These are phyloP conservation scores for Sebastes matsubarae DNA, from an alignment of 2,797 vertebrate genomes.

Conservation along the genomic window DNA sequence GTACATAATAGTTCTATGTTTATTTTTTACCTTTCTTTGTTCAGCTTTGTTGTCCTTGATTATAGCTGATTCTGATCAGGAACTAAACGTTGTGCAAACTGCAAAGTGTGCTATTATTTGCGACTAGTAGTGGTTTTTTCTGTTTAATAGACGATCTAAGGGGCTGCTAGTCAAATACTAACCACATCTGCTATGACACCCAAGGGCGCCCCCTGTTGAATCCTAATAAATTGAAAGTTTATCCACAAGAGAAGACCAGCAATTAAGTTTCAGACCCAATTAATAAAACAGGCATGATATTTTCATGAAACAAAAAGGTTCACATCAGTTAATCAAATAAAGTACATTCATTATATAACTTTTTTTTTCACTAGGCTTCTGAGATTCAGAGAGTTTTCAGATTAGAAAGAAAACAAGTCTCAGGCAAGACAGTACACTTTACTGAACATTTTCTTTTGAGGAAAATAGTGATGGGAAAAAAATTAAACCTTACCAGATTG, in stretches of 20 bases:
- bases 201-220: constrained; percentile 42
- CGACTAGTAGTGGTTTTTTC: background rate
- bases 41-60: background rate
- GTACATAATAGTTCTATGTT: background rate
- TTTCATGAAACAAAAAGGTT: background rate
- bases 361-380: background rate
- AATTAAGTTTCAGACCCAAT: background rate
- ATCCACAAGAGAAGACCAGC: background rate
- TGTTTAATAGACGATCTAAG: constrained; percentile 41
- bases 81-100: background rate
- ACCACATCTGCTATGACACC: background rate
- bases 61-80: background rate
- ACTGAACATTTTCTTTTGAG: background rate
- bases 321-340: rapidly evolving
- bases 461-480: background rate
- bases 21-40: background rate
- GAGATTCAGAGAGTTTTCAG: background rate
- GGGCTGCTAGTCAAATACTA: background rate
- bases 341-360: background rate
- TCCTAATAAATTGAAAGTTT: background rate
- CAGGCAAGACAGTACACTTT: background rate
- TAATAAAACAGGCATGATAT: background rate
- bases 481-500: constrained; percentile 56
- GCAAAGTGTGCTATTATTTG: background rate
- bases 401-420: background rate